A percentile compares a stretch with the other conserved stretches of the same genome.
Evolutionary conservation across 1,140 invertebrate genomes (phyloP).

Genomic region (Leptopilina boulardi): DNA sequence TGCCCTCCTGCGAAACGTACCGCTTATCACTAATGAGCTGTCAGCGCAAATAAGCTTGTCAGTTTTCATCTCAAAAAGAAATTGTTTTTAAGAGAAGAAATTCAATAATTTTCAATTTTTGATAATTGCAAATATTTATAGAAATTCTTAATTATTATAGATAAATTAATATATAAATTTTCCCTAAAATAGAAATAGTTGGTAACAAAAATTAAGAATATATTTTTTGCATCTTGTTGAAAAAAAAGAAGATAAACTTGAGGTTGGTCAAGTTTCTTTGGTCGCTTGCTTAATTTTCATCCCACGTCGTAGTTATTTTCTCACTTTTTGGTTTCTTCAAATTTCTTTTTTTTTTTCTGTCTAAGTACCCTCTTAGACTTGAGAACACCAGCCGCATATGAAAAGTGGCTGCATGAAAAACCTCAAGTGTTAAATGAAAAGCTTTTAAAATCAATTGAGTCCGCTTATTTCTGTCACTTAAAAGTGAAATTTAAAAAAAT

Average conservation of each 20-base stretch:
- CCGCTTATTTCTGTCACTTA: neutral
- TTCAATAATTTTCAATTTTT: neutral
- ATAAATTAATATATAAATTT: no score
- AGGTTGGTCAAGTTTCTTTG: neutral
- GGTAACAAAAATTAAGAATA: neutral
- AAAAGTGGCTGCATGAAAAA: slow-evolving; percentile 28
- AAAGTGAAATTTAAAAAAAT: no score
- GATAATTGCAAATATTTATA: neutral
- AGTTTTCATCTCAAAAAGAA: neutral
- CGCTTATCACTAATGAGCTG: slow-evolving; percentile 16
- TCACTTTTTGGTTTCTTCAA: neutral
- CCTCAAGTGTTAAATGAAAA: neutral
- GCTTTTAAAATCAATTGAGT: neutral
- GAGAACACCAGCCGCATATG: slow-evolving; percentile 19
- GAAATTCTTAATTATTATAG: no score
- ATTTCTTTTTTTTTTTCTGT: slow-evolving; percentile 21
- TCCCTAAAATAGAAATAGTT: no score
- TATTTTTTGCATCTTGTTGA: neutral
- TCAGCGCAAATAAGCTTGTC: neutral
- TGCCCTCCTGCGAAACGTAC: neutral
- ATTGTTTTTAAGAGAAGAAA: neutral
- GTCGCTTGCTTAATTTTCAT: slow-evolving; percentile 12
- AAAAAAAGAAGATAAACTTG: neutral
- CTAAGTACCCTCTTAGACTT: slow-evolving; percentile 32
- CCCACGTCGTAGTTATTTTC: slow-evolving; percentile 20